Evolutionary conservation across 2,797 vertebrate genomes (phyloP).

Genomic region (Prunella strophiata): DNA sequence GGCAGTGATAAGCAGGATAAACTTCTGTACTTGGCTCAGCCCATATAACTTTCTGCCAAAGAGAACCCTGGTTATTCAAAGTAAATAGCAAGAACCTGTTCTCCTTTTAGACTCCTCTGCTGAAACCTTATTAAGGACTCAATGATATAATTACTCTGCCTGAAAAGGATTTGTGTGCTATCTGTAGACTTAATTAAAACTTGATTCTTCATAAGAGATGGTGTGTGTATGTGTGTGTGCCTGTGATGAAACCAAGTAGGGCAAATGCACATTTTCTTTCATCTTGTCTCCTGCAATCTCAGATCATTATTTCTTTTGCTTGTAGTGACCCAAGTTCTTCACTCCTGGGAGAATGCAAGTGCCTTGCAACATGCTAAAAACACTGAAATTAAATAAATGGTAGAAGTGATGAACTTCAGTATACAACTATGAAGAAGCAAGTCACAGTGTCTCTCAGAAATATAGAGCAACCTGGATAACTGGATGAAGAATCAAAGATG

Average conservation of each 20-base stretch:
- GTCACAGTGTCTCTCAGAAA: neutral
- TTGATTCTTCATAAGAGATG: neutral
- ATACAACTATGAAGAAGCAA: neutral
- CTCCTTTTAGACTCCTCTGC: neutral
- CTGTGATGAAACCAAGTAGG: neutral
- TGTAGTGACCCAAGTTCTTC: neutral
- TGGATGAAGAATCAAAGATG: neutral
- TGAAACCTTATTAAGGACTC: neutral
- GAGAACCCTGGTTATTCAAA: neutral
- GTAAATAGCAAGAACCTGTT: neutral
- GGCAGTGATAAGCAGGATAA: neutral
- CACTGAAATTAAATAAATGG: neutral
- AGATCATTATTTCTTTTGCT: neutral
- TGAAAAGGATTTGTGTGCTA: neutral
- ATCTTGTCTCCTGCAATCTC: neutral
- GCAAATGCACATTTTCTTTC: neutral
- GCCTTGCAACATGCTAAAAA: neutral
- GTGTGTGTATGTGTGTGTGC: neutral
- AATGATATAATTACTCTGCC: neutral
- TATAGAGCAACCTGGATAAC: neutral
- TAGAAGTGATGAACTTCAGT: neutral
- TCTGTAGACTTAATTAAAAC: neutral
- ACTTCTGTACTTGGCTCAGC: neutral
- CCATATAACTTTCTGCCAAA: neutral
- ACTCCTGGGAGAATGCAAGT: neutral